These are phyloP conservation scores for Casuarius casuarius DNA, from an alignment of 2,113 vertebrate genomes.

Conservation along the genomic window DNA sequence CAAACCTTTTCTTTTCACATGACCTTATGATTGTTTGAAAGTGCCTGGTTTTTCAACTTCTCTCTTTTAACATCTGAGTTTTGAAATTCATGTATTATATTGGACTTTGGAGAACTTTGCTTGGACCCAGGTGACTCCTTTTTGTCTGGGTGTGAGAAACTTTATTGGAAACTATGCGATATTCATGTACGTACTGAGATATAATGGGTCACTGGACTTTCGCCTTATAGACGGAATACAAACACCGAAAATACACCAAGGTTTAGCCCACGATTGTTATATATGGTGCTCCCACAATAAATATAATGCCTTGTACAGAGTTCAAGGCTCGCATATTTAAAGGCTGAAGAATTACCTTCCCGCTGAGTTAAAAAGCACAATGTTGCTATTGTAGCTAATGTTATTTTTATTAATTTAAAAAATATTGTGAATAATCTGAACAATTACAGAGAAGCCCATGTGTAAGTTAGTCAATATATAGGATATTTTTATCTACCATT, in stretches of 20 bases:
- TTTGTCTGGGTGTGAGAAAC: slow-evolving; percentile 23
- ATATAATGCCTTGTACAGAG: background rate
- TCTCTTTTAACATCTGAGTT: background rate
- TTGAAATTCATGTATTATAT: slow-evolving; percentile 22
- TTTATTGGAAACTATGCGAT: background rate
- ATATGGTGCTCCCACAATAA: background rate
- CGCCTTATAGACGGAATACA: background rate
- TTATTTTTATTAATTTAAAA: background rate
- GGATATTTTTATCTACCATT: background rate
- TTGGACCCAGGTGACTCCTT: slow-evolving; percentile 22
- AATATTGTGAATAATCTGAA: background rate
- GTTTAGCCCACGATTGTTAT: background rate
- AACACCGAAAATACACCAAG: background rate
- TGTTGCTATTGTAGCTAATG: background rate
- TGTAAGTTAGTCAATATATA: background rate
- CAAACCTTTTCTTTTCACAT: background rate
- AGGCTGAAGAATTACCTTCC: background rate
- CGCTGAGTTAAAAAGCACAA: background rate
- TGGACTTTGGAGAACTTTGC: slow-evolving; percentile 22
- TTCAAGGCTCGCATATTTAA: background rate
- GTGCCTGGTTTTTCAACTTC: slow-evolving; percentile 24
- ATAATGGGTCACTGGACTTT: background rate
- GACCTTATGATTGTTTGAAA: slow-evolving; percentile 37
- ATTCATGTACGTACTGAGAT: background rate
- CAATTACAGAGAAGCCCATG: background rate